Percentiles rank a stretch among this genome's conserved stretches.
phyloP scores from a whole-genome alignment of 2,797 vertebrate species.

The Siniperca scherzeri region DNA sequence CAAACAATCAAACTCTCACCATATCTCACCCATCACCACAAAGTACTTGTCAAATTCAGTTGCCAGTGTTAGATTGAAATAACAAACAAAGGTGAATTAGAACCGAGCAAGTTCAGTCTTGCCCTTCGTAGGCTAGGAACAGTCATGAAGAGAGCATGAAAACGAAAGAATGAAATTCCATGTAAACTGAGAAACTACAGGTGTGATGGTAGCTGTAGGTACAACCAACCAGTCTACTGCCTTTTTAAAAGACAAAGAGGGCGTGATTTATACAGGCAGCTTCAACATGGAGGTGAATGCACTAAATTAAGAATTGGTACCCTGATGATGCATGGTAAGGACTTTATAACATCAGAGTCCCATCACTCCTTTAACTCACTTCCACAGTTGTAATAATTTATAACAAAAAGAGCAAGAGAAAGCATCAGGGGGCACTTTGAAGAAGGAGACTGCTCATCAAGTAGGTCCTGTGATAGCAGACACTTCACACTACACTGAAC shows the following conservation, averaged over 20 bases:
- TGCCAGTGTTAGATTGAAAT: neutral
- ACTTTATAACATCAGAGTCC: neutral
- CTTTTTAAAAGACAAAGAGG: neutral
- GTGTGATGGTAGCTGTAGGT: neutral
- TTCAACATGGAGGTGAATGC: neutral
- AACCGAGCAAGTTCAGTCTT: neutral
- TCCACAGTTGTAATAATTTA: neutral
- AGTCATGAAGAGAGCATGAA: neutral
- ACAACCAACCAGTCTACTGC: neutral
- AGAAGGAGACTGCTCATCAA: neutral
- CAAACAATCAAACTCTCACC: too few species aligned
- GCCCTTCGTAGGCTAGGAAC: neutral
- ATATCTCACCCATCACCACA: too few species aligned
- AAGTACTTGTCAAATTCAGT: neutral
- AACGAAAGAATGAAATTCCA: too few species aligned
- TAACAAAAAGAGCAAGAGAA: neutral
- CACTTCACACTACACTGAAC: neutral
- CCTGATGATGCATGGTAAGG: neutral
- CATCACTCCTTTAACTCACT: neutral
- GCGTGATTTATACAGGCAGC: neutral
- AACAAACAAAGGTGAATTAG: neutral
- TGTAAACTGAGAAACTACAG: neutral
- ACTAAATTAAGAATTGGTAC: neutral
- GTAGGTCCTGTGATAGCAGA: neutral
- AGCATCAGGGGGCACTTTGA: neutral